Percentiles rank a stretch among this genome's conserved stretches.
Evolutionary conservation across 2,888 invertebrate genomes (phyloP).

Genomic region (Lasioglossum leucozonium): DNA sequence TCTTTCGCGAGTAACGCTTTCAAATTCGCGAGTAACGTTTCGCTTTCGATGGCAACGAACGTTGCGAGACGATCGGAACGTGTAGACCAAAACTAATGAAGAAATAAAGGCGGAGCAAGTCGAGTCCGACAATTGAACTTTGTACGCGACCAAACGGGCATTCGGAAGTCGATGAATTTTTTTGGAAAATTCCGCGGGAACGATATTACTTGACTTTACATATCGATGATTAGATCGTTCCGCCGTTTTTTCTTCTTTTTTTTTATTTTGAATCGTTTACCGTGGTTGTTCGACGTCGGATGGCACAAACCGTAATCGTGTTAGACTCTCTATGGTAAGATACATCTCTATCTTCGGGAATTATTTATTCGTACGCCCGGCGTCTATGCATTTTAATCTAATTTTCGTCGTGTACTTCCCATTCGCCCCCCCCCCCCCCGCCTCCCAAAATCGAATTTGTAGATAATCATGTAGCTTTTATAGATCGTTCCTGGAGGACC

Average conservation of each 20-base stretch:
- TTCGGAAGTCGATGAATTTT: neutral
- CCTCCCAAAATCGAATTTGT: neutral
- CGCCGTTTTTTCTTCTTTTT: neutral
- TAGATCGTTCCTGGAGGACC: neutral
- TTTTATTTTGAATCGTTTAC: too few relatives aligned
- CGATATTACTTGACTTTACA: conserved; percentile 36
- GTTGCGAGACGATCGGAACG: neutral
- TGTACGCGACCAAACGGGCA: neutral
- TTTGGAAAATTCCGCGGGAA: neutral
- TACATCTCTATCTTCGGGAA: conserved; percentile 6
- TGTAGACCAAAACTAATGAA: neutral
- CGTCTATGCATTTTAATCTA: neutral
- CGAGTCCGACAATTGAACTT: neutral
- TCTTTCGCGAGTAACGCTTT: neutral
- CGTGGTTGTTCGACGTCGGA: neutral
- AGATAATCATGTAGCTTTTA: conserved; percentile 16
- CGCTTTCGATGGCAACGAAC: neutral
- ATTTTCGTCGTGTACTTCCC: neutral
- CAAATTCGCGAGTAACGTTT: too few relatives aligned
- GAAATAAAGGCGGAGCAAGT: neutral
- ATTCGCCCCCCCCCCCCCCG: too few relatives aligned
- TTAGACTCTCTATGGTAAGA: conserved; percentile 3
- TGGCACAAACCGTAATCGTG: conserved; percentile 41
- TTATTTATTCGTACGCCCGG: conserved; percentile 39
- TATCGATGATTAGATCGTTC: conserved; percentile 33